Evolutionary conservation across 2,113 vertebrate genomes (phyloP).

Genomic region (Rattus rattus): DNA sequence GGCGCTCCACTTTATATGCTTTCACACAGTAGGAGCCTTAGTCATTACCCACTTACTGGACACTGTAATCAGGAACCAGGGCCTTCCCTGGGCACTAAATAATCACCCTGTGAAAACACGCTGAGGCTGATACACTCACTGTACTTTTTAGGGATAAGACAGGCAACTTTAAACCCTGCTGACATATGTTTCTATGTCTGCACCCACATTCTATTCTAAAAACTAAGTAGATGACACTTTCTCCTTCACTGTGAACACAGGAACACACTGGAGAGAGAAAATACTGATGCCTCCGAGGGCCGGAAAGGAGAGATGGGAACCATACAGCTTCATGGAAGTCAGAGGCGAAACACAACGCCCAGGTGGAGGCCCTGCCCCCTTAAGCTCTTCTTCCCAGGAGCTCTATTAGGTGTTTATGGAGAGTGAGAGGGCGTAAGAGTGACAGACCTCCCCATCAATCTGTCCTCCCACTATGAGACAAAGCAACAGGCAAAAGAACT

Average conservation of each 20-base stretch:
- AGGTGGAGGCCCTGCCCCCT: background rate
- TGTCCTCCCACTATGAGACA: background rate
- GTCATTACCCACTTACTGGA: constrained; percentile 58
- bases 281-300: background rate
- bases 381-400: background rate
- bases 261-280: background rate
- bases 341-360: background rate
- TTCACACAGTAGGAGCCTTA: constrained; percentile 50
- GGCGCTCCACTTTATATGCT: background rate
- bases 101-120: constrained; percentile 55
- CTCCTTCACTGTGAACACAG: background rate
- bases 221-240: background rate
- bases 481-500: constrained; percentile 32
- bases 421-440: background rate
- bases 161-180: constrained; percentile 35
- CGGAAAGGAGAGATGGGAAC: background rate
- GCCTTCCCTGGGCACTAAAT: constrained; percentile 38
- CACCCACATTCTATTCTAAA: constrained; percentile 7
- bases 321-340: background rate
- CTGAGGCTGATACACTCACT: constrained; percentile 17
- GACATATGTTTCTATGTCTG: background rate
- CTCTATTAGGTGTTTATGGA: constrained; percentile 3
- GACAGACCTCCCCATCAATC: background rate
- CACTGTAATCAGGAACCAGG: constrained; percentile 62
- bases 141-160: constrained; percentile 39